A percentile compares a stretch with the other conserved stretches of the same genome.
phyloP scores from a whole-genome alignment of 2,797 vertebrate species.

The Cossypha niveicapilla region DNA sequence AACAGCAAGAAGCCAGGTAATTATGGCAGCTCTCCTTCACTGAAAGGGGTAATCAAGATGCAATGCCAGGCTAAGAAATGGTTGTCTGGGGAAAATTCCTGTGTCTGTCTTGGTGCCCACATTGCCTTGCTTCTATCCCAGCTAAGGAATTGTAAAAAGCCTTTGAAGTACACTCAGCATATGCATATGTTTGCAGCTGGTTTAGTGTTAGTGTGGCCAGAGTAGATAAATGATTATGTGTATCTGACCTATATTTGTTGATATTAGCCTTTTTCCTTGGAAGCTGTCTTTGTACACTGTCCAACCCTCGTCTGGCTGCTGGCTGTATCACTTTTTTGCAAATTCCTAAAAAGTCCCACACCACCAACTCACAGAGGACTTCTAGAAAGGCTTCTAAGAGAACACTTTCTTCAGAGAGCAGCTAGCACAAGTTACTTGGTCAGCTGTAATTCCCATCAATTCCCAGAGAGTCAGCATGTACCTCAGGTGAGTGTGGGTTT shows the following conservation, averaged over 20 bases:
- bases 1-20: not conserved
- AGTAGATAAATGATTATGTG: not conserved
- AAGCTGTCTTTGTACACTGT: not conserved
- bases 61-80: not conserved
- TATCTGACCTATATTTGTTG: not conserved
- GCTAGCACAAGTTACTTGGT: not conserved
- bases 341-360: not conserved
- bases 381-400: not conserved
- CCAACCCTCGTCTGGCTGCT: not conserved
- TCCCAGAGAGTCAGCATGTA: not conserved
- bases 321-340: not conserved
- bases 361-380: not conserved
- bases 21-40: not conserved
- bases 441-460: not conserved
- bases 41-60: not conserved
- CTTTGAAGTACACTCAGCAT: conserved; percentile 60
- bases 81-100: not conserved
- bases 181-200: conserved; percentile 42
- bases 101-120: accelerated
- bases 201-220: not conserved
- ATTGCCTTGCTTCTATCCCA: not conserved
- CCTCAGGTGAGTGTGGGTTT: not conserved
- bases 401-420: not conserved
- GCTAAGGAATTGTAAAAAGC: not conserved
- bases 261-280: not conserved